Conservation (phyloP, 2,888 invertebrate genomes). For the Clostera curtula region DNA sequence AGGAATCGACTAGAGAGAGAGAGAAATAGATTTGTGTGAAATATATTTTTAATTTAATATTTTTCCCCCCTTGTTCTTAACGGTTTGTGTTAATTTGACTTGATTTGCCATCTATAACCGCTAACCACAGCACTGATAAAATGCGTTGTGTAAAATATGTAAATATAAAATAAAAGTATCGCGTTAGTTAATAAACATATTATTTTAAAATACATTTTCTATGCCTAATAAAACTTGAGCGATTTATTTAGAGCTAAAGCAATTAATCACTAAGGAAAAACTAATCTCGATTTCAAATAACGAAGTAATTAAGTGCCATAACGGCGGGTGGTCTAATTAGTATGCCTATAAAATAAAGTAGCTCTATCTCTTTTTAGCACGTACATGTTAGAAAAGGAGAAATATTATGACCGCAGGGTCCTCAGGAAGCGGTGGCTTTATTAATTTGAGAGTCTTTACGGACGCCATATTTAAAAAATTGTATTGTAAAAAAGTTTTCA, state of each 20-base stretch:
- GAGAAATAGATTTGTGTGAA: too few species aligned
- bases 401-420: constrained; percentile 6
- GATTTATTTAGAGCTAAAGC: constrained; percentile 13
- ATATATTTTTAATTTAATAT: too few species aligned
- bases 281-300: constrained; percentile 17
- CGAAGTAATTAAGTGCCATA: constrained; percentile 23
- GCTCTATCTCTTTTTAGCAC: constrained; percentile 13
- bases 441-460: constrained; percentile 33
- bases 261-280: constrained; percentile 19
- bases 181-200: too few species aligned
- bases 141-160: too few species aligned
- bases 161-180: too few species aligned
- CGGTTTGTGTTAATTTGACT: too few species aligned
- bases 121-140: too few species aligned
- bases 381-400: constrained; percentile 15
- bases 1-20: too few species aligned
- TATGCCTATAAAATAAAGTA: constrained; percentile 20
- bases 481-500: too few species aligned
- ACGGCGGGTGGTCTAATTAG: constrained; percentile 49
- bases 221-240: constrained; percentile 7
- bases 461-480: constrained; percentile 33
- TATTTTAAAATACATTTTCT: background rate
- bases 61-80: too few species aligned
- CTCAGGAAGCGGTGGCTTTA: constrained; percentile 26
- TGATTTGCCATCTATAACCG: too few species aligned